Conservation (phyloP, 2,113 vertebrate genomes). For the Thalassarche chlororhynchos region DNA sequence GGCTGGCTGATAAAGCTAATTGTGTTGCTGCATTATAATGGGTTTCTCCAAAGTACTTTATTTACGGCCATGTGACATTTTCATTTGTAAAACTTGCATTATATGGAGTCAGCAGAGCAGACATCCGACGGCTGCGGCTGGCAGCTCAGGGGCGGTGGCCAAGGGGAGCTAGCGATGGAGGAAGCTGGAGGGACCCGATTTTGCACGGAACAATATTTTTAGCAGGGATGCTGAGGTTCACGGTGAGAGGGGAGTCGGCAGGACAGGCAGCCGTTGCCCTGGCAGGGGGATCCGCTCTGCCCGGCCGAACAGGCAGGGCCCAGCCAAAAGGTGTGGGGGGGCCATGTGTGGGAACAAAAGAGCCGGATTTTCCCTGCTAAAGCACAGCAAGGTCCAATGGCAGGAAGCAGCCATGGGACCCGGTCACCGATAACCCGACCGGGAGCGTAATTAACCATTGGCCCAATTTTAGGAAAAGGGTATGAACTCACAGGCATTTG, state of each 20-base stretch:
- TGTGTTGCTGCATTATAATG: constrained; percentile 26
- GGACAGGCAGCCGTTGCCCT: background rate
- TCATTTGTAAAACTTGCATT: background rate
- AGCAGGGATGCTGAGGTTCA: background rate
- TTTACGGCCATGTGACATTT: constrained; percentile 20
- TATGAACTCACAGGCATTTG: background rate
- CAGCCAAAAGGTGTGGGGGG: background rate
- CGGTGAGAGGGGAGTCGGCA: background rate
- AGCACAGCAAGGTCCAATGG: background rate
- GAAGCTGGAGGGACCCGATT: background rate
- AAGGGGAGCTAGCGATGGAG: background rate
- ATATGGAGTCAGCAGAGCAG: constrained; percentile 28
- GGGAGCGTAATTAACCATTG: background rate
- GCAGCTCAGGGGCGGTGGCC: background rate
- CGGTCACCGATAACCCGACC: background rate
- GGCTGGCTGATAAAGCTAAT: constrained; percentile 54
- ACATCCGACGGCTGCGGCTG: background rate
- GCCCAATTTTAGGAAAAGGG: background rate
- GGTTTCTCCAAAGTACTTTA: constrained; percentile 36
- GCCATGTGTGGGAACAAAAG: background rate
- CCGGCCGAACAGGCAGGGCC: background rate
- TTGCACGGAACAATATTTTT: background rate
- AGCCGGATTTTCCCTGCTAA: background rate
- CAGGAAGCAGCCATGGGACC: background rate
- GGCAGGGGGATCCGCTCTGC: background rate